Evolutionary conservation across 2,113 vertebrate genomes (phyloP).

Genomic region (Labeo rohita): DNA sequence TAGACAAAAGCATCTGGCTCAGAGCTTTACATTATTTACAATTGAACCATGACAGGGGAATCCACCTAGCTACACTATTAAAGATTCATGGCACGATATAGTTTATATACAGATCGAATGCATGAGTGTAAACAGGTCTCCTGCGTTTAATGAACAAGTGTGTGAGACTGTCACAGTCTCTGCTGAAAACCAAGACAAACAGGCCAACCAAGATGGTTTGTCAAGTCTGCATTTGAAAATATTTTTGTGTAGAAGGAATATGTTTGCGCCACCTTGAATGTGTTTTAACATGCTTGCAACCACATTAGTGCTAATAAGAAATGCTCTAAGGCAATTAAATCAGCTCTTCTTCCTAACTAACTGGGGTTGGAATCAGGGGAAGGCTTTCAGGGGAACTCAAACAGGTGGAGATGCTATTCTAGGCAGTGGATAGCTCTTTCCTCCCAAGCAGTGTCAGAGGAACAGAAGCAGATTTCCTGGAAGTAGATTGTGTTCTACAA

Average conservation of each 20-base stretch:
- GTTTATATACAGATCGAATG: slow-evolving; percentile 37
- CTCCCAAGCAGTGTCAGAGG: slow-evolving; percentile 13
- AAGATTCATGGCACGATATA: slow-evolving; percentile 43
- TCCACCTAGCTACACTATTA: slow-evolving; percentile 42
- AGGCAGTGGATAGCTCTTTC: slow-evolving; percentile 17
- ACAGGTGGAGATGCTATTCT: slow-evolving; percentile 39
- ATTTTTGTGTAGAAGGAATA: neutral
- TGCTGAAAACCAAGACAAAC: neutral
- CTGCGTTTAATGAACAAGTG: slow-evolving; percentile 38
- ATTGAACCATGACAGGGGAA: slow-evolving; percentile 27
- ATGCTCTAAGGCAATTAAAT: slow-evolving; percentile 9
- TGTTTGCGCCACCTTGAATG: neutral
- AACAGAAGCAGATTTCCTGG: slow-evolving; percentile 31
- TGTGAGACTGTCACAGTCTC: neutral
- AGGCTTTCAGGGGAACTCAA: slow-evolving; percentile 19
- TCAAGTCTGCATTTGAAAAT: neutral
- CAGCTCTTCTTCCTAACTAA: neutral
- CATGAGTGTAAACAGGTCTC: slow-evolving; percentile 8
- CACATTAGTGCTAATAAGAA: neutral
- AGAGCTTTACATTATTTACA: slow-evolving; percentile 51
- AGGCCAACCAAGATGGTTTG: neutral
- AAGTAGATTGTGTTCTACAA: slow-evolving; percentile 24
- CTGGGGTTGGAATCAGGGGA: neutral
- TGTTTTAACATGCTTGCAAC: neutral
- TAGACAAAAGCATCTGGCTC: slow-evolving; percentile 12